Base-by-base conservation (phyloP, 2,113 vertebrate species). In the Pandion haliaetus region DNA sequence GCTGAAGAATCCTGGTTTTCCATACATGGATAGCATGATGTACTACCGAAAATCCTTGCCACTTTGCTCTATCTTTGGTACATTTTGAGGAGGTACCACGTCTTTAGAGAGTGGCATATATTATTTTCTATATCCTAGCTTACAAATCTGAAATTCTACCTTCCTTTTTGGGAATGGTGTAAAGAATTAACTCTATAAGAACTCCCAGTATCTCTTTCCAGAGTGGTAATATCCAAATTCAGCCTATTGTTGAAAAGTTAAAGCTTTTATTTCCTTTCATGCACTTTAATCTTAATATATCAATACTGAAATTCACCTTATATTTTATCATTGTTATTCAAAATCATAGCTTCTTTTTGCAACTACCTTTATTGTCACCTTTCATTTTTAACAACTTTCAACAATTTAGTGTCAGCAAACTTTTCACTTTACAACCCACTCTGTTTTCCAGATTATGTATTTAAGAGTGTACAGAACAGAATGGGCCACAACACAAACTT, bases 11-110 rank as follows among this genome's bases (percentile, higher is more conserved):
- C 12, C 15, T 78, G 7, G 2, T 72, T 84, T 94, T 78, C 15
- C 13, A 28, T 28, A 42, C 3, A 47, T n/a, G 44, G 23, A 81
- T 54, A 67, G 1, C 9, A 77, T 54, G 69, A 10, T 59, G 5
- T 40, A 50, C 14, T 50, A 62, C 14, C 18, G 10, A 78, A 82
- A 93, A 70, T 40, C 17, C 19, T 54, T 86, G 29, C 8, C 8
- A 45, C 14, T 19, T 54, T 71, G 2, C 34, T 83, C 29, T 44
- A 9, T 54, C 52, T 44, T 61, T 32, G 34, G 11, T 24, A 23
- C 12, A 63, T 49, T 72, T 69, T 78, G 38, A 77, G 29, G 14
- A 72, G 14, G 2, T 40, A 34, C 5, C 23, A 18, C 0, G 0
- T 10, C 42, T 83, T 71, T 67, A 63, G 12, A 45, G 5, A 49